Base-by-base conservation (phyloP, 1,140 invertebrate genomes). In the Drosophila eugracilis region DNA sequence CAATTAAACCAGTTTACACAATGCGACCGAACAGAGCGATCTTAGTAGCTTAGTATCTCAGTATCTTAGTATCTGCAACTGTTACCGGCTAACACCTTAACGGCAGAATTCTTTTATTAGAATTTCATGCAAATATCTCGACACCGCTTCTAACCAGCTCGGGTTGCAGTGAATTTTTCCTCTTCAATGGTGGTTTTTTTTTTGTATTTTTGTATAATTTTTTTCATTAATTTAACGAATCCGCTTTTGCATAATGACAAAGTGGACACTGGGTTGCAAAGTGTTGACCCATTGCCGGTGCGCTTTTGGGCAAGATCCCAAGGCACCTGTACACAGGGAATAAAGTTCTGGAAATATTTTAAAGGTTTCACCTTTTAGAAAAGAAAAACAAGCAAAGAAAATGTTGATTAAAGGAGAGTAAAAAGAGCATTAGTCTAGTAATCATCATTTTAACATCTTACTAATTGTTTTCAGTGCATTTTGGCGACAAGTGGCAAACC, bases 91-190 rank as follows among this genome's bases (percentile, higher is more conserved):
- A 70, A 66, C 67, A 77, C 73, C 81, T 69, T 58, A 81, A 77
- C 78, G 81, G 77, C 78, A 80, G 77, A 86, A 41, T 67, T 85
- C 76, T 75, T 81, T 88, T 86, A 86, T 86, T 73, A 71, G 77
- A 77, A 77, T 88, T 81, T 81, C 74, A 86, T 86, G 81, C 73
- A 78, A 86, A 86, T 65, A 21, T 14, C 17, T 12, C 3, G n/a
- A 17, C 14, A 41, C 12, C 19, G 9, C 12, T 42, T 26, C 17
- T 37, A 41, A 74, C 42, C 60, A 65, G 60, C 55, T 65, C 41
- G 7, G 24, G 15, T 70, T 62, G 48, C 44, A 71, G 41, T 19
- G 28, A 37, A 37, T 42, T 49, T 14, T 66, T 50, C 21, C 47
- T 39, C 44, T 32, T 36, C 21, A 5, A 6, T 41, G 19, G 14